These are phyloP conservation scores for Leuciscus idus DNA, from an alignment of 2,113 vertebrate genomes.

Conservation along the genomic window DNA sequence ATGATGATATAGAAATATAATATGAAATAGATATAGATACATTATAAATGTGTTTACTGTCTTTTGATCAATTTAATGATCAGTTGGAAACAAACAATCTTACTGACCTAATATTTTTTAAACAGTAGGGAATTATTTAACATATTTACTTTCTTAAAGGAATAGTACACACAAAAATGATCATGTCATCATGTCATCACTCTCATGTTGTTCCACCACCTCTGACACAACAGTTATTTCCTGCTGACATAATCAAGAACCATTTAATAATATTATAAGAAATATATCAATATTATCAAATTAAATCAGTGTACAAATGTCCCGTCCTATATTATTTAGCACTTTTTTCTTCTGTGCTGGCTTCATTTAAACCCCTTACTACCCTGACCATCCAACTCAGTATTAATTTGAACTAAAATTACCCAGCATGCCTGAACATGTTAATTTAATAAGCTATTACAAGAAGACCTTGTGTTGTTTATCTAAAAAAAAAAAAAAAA, in stretches of 20 bases:
- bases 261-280: background rate
- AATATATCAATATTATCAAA: background rate
- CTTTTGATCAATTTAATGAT: background rate
- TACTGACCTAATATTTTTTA: background rate
- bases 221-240: background rate
- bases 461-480: background rate
- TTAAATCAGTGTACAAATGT: background rate
- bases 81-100: background rate
- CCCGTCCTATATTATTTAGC: background rate
- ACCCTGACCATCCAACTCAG: background rate
- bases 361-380: conserved; percentile 5
- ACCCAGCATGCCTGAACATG: conserved; percentile 20
- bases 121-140: background rate
- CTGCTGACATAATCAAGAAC: background rate
- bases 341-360: background rate
- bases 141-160: background rate
- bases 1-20: background rate
- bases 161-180: background rate
- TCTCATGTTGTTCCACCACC: background rate
- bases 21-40: background rate
- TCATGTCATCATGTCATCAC: background rate
- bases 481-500: background rate
- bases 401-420: background rate
- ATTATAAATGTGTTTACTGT: background rate
- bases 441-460: background rate